Evolutionary conservation across 2,113 vertebrate species (phyloP), one percentile per base, ranked within the genome.

Genomic region (Campylomormyrus tamandua): DNA sequence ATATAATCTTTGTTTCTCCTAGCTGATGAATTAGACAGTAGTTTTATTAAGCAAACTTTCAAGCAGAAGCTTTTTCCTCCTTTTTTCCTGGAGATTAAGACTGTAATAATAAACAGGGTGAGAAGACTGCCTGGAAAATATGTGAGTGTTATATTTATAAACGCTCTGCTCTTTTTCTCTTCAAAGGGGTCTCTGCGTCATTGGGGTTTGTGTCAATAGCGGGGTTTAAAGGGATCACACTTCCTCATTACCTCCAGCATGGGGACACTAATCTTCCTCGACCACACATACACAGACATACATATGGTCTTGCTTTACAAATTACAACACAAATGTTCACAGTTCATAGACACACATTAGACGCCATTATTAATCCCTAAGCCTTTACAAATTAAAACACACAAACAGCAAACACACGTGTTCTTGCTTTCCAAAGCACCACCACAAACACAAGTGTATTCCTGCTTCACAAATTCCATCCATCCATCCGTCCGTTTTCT

Each of bases 201-300:
- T 83, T n/a, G 84, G 52, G 39, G 62, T 74, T 52, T 58, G 89
- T 87, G 42, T 89, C 90, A 91, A 89, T 46, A 87, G 74, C 77
- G 89, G 89, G 90, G 70, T 93, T 93, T 90, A 89, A 93, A 90
- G 91, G 91, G 90, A 92, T 91, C 89, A 90, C 88, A 88, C 87
- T 83, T 87, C 91, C 88, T 88, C 90, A 86, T 89, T 91, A 88
- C 87, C 52, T 90, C 74, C 80, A 83, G 19, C 87, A 88, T 87
- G 89, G 88, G 80, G 90, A 90, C 87, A 87, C 90, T 92, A 92
- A 93, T 91, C 91, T 86, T 56, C 45, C 66, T 52, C 13, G 42
- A 89, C 24, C 74, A 83, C 85, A 74, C 91, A 85, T 83, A 77
- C 62, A 86, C 77, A 91, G 21, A 24, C 31, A 83, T 90, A 80